Evolutionary conservation across 2,888 invertebrate species (phyloP).

Genomic region (Drosophila tripunctata): DNA sequence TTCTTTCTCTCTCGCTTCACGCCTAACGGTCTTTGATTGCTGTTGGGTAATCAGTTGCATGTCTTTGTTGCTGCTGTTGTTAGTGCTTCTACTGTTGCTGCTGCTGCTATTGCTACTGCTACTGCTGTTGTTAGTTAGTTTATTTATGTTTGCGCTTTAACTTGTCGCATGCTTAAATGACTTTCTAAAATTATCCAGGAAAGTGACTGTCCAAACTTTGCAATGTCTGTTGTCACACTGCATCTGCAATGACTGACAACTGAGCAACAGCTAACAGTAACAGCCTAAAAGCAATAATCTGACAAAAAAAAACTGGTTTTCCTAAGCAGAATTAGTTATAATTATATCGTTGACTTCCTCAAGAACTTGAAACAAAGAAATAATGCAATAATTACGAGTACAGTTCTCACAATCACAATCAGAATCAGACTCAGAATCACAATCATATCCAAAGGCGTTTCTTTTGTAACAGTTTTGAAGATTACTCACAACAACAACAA

Average conservation of each 20-base stretch:
- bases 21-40: slow-evolving; percentile 29
- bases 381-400: slow-evolving; percentile 18
- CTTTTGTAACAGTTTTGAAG: slow-evolving; percentile 49
- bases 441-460: slow-evolving; percentile 30
- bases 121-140: slow-evolving; percentile 39
- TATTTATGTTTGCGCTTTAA: slow-evolving; percentile 45
- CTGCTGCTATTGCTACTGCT: slow-evolving; percentile 22
- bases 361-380: slow-evolving; percentile 12
- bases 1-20: slow-evolving; percentile 10
- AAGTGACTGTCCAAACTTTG: slow-evolving; percentile 16
- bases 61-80: slow-evolving; percentile 17
- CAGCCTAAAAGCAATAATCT: too few relatives aligned
- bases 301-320: slow-evolving; percentile 31
- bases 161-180: slow-evolving; percentile 52
- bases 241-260: slow-evolving; percentile 38
- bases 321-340: not conserved
- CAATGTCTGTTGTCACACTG: slow-evolving; percentile 11
- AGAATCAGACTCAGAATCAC: slow-evolving; percentile 10
- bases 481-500: slow-evolving; percentile 16
- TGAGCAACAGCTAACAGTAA: slow-evolving; percentile 13
- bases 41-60: slow-evolving; percentile 56
- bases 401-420: slow-evolving; percentile 31
- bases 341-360: slow-evolving; percentile 13
- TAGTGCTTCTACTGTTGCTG: slow-evolving; percentile 28
- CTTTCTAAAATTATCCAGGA: slow-evolving; percentile 58